These are phyloP conservation scores for Ditylenchus dipsaci DNA, from an alignment of 1,140 invertebrate species.

Conservation along the genomic window DNA sequence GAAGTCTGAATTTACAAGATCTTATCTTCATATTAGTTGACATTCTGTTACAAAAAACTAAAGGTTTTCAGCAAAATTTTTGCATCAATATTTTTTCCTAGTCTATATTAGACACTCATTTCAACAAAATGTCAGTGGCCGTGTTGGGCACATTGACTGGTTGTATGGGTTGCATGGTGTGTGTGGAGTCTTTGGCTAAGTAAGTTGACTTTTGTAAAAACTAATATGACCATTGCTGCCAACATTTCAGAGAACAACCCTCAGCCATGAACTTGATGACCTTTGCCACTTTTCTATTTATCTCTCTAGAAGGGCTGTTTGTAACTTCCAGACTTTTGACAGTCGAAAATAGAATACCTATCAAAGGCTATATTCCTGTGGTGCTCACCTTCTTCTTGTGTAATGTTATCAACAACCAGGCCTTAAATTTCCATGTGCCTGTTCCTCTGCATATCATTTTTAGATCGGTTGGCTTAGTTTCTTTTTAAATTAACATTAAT, in stretches of 20 bases:
- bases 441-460: conserved; percentile 99
- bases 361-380: conserved; percentile 76
- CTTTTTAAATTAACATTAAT: background rate
- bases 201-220: conserved; percentile 9
- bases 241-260: conserved; percentile 73
- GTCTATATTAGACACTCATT: too few species aligned
- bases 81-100: too few species aligned
- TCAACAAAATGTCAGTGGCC: conserved; percentile 24
- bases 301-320: conserved; percentile 82
- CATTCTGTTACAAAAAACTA: too few species aligned
- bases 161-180: conserved; percentile 54
- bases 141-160: conserved; percentile 48
- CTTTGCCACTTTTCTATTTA: conserved; percentile 85
- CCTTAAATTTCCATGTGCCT: conserved; percentile 90
- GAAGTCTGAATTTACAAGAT: too few species aligned
- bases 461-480: conserved; percentile 71
- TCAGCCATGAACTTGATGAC: conserved; percentile 87
- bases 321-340: conserved; percentile 81
- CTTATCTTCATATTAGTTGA: too few species aligned
- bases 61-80: too few species aligned
- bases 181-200: conserved; percentile 55
- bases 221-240: background rate
- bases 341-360: conserved; percentile 65
- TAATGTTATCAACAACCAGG: conserved; percentile 91
- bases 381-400: conserved; percentile 85